Evolutionary conservation across 2,113 vertebrate species (phyloP), one percentile per base, ranked within the genome.

Genomic region (Mola mola): DNA sequence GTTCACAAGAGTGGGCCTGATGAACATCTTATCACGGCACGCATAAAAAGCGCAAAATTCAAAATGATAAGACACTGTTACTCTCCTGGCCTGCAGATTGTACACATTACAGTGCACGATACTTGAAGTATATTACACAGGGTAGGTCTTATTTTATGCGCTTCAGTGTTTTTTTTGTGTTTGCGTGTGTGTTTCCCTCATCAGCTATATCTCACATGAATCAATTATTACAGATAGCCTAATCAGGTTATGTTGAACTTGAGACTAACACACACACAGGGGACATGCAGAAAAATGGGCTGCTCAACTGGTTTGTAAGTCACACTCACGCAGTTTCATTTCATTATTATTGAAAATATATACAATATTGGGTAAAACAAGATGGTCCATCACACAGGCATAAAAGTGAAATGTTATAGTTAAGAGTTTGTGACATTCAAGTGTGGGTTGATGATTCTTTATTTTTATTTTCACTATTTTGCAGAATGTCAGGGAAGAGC

Each of bases 201-300:
- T 34, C 16, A 34, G 51, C 19, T 31, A 50, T 21, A 28, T 26
- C 5, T 51, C 7, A 4, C 19, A 55, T 60, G 31, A 65, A 60
- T 66, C 52, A 29, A n/a, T 46, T 56, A 26, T 44, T 36, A 63
- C 28, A 52, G 12, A 6, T 50, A 52, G 40, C 51, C 44, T 67
- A 38, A 52, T 57, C 44, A 41, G 26, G 41, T n/a, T 53, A 28
- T 48, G 22, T 37, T 48, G 33, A 64, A 63, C 63, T 62, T 21
- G 51, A 48, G 42, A 52, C 58, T 59, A 58, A 63, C 52, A 52
- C 46, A 31, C 69, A 26, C 65, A 24, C 29, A 2, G n/a, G 59
- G 57, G 56, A 72, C 56, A 20, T 1, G 12, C n/a, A 31, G 46
- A 67, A 78, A 38, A 53, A 69, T 48, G 41, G 41, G 40, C 13